Base-by-base conservation (phyloP, 2,888 invertebrate species). In the Eupsilia transversa region DNA sequence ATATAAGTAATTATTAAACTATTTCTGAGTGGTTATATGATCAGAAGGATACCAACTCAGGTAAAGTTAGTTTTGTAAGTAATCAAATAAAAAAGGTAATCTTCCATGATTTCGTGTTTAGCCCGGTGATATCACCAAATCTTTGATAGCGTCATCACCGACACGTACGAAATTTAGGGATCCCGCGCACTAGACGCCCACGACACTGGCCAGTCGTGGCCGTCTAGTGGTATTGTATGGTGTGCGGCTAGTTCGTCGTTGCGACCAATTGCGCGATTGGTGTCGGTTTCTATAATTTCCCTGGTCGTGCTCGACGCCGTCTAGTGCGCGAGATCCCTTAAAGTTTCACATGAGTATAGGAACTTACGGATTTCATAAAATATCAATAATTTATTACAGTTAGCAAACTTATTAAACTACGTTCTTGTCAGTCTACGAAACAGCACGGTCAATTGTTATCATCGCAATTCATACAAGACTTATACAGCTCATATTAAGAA, bases 401-500 rank as follows among this genome's bases (percentile, higher is more conserved):
- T 43, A 52, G 20, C 20, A 5, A 66, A 41, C 27, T 49, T 68
- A 73, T 38, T 46, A 14, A 52, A 66, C 49, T 74, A 57, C 23
- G 35, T 74, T 60, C 41, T 49, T 46, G 23, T 52, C 65, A 61
- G 56, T 65, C 41, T 61, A 46, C 35, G 56, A 38, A 65, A 60
- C 35, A 33, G 49, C 33, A 6, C 38, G 23, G 41, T 9, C 38
- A 72, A 49, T 49, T 72, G 38, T n/a, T 38, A 72, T 10, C n/a
- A 61, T 61, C 30, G 59, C 72, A 65, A 49, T 38, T 17, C 12
- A 72, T 57, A 38, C 41, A 43, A 43, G 10, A 49, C 17, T 5
- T 35, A 35, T 33, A 72, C 46, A 77, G 35, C 30, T 72, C 49
- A 79, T 46, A 79, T 60, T 23, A 77, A 46, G 52, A 72, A 59